Conservation (phyloP, 2,113 vertebrate species). For the Oostethus manadensis region DNA sequence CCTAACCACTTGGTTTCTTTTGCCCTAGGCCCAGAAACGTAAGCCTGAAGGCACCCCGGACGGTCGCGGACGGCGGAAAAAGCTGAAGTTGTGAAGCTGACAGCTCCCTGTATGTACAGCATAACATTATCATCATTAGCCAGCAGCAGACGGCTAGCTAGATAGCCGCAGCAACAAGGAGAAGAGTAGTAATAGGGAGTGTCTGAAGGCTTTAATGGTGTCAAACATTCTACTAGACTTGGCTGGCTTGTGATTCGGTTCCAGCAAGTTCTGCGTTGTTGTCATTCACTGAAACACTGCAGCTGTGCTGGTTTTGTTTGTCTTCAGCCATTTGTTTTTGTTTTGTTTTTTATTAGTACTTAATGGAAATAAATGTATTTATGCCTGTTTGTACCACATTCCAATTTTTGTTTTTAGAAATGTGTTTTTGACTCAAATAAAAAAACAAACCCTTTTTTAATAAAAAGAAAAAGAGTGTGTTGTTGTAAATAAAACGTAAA, state of each 20-base stretch:
- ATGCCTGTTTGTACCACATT: slow-evolving; percentile 77
- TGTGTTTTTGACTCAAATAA: slow-evolving; percentile 65
- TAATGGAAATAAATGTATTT: slow-evolving; percentile 82
- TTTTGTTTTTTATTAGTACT: slow-evolving; percentile 78
- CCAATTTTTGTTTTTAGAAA: slow-evolving; percentile 66
- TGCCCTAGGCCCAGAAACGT: slow-evolving; percentile 86
- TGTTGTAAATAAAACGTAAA: slow-evolving; percentile 26
- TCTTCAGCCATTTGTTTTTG: slow-evolving; percentile 70
- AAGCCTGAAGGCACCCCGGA: slow-evolving; percentile 89
- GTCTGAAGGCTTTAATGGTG: slow-evolving; percentile 80
- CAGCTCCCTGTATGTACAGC: background rate
- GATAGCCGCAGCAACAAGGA: background rate
- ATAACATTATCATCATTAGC: slow-evolving; percentile 2
- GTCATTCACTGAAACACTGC: slow-evolving; percentile 73
- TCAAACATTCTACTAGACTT: slow-evolving; percentile 66
- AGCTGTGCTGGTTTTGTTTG: slow-evolving; percentile 83
- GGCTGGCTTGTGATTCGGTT: slow-evolving; percentile 71
- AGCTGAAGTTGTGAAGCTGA: slow-evolving; percentile 88
- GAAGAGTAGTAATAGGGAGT: slow-evolving; percentile 65
- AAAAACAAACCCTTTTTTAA: slow-evolving; percentile 49
- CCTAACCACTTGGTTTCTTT: background rate
- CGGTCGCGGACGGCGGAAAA: slow-evolving; percentile 92
- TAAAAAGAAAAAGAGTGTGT: background rate
- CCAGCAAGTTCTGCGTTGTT: slow-evolving; percentile 78
- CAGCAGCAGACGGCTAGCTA: slow-evolving; percentile 31